These are phyloP conservation scores for Grammomys dolichurus DNA, from an alignment of 2,113 vertebrate species.

Conservation along the genomic window DNA sequence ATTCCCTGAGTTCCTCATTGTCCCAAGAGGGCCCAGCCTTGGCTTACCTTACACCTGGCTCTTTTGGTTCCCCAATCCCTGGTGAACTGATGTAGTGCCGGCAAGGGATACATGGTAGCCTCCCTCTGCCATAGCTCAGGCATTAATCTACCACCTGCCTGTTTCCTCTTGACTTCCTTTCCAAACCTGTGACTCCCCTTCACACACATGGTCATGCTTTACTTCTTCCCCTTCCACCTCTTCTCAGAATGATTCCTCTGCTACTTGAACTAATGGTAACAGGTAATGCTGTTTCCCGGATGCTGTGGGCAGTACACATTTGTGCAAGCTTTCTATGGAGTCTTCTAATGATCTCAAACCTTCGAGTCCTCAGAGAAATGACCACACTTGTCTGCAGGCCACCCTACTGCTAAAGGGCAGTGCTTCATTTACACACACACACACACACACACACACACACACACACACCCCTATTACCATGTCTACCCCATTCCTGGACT, in stretches of 20 bases:
- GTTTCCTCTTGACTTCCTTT: background rate
- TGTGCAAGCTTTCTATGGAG: rapidly evolving
- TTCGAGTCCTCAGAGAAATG: background rate
- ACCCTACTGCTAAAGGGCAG: background rate
- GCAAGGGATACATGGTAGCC: background rate
- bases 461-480: background rate
- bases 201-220: rapidly evolving
- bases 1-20: background rate
- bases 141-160: background rate
- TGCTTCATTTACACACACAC: background rate
- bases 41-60: background rate
- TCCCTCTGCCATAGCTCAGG: background rate
- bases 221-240: background rate
- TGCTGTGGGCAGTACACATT: too few species aligned
- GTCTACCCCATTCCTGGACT: background rate
- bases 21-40: background rate
- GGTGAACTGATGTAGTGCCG: too few species aligned
- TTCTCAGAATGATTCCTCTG: background rate
- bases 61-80: rapidly evolving
- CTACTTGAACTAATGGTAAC: background rate
- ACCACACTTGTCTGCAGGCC: background rate
- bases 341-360: background rate
- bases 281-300: background rate
- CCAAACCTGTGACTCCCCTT: rapidly evolving
- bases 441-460: too few species aligned